These are phyloP conservation scores for Prosapia bicincta DNA, from an alignment of 2,888 invertebrate genomes.

Conservation along the genomic window DNA sequence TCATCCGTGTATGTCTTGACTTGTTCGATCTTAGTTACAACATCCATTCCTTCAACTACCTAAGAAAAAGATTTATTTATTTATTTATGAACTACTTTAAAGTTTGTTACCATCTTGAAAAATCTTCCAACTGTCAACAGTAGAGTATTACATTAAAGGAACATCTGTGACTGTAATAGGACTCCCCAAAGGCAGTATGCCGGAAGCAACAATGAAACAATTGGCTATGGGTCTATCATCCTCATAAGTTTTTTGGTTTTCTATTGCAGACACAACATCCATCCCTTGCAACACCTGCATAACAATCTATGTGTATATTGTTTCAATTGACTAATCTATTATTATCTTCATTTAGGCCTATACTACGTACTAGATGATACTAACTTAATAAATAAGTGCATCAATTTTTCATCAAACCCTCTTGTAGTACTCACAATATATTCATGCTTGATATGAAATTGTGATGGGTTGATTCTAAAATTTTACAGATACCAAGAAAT, in stretches of 20 bases:
- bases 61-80: constrained; percentile 13
- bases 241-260: constrained; percentile 64
- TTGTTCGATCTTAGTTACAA: constrained; percentile 80
- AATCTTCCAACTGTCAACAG: not conserved
- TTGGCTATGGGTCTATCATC: constrained; percentile 80
- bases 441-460: too few relatives aligned
- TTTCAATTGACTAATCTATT: too few relatives aligned
- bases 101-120: not conserved
- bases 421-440: too few relatives aligned
- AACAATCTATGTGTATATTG: too few relatives aligned
- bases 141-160: not conserved
- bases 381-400: too few relatives aligned
- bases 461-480: too few relatives aligned
- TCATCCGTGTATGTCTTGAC: constrained; percentile 72
- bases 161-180: constrained; percentile 72
- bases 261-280: constrained; percentile 81
- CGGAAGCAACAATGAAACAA: constrained; percentile 76
- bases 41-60: constrained; percentile 53
- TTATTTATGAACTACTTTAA: not conserved
- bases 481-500: too few relatives aligned
- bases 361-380: too few relatives aligned
- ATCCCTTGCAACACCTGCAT: constrained; percentile 47
- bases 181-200: constrained; percentile 64
- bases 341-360: too few relatives aligned
- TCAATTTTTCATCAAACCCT: too few relatives aligned